These are phyloP conservation scores for Stictonetta naevosa DNA, from an alignment of 2,113 vertebrate genomes.

Conservation along the genomic window DNA sequence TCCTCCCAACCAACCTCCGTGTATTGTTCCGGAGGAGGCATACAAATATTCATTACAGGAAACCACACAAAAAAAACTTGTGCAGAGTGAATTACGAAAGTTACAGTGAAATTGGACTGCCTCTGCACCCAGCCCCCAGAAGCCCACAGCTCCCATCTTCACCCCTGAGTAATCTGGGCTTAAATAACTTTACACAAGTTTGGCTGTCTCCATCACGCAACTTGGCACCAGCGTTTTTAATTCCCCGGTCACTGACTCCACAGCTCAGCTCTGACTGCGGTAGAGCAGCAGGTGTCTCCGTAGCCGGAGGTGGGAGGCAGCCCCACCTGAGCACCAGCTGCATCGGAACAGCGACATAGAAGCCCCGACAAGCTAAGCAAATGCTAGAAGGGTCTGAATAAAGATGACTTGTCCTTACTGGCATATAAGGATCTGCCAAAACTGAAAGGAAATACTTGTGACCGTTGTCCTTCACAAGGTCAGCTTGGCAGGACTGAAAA, in stretches of 20 bases:
- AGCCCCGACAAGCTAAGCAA: not conserved
- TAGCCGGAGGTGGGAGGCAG: too few relatives aligned
- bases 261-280: not conserved
- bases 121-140: not conserved
- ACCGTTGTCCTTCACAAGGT: slow-evolving; percentile 97
- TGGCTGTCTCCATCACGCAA: accelerated
- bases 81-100: not conserved
- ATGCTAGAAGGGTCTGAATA: not conserved
- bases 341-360: not conserved
- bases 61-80: not conserved
- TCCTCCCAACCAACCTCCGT: not conserved
- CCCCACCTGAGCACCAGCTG: not conserved
- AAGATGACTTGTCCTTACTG: slow-evolving; percentile 82
- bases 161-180: not conserved
- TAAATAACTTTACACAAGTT: accelerated
- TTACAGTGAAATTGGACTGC: not conserved
- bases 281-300: not conserved
- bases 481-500: slow-evolving; percentile 94
- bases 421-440: slow-evolving; percentile 96
- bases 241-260: not conserved
- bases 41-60: not conserved
- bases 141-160: not conserved
- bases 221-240: not conserved
- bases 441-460: slow-evolving; percentile 99
- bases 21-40: not conserved